phyloP scores from a whole-genome alignment of 2,888 invertebrate genomes.

The Cephus spinipes region DNA sequence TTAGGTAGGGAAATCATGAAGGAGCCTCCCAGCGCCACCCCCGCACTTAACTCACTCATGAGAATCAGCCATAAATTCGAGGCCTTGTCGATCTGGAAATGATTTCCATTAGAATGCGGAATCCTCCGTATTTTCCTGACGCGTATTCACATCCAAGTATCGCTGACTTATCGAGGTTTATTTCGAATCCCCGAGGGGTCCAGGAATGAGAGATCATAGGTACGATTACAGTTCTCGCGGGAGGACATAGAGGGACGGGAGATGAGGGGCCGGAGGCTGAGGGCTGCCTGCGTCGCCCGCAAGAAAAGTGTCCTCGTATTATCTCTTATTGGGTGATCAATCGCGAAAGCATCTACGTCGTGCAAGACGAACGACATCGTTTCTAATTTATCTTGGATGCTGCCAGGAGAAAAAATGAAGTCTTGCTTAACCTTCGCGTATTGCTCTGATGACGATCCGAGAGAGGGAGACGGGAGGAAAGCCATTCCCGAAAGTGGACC shows the following conservation, averaged over 20 bases:
- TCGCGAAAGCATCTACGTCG: not conserved
- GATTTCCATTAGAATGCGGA: not conserved
- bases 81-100: not conserved
- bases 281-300: not conserved
- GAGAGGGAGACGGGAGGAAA: not conserved
- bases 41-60: not conserved
- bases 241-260: constrained; percentile 14
- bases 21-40: not conserved
- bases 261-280: constrained; percentile 10
- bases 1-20: not conserved
- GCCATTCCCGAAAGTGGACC: not conserved
- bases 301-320: constrained; percentile 5
- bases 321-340: constrained; percentile 8
- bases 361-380: not conserved
- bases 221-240: constrained; percentile 6
- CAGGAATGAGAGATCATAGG: not conserved
- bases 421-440: not conserved
- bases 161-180: not conserved
- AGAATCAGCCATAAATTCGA: not conserved
- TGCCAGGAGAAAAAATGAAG: not conserved
- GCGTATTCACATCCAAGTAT: not conserved
- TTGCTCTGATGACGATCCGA: not conserved
- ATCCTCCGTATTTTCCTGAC: not conserved
- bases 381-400: not conserved
- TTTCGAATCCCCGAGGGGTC: not conserved